Conservation (phyloP, 2,797 vertebrate genomes). For the Etheostoma nigrum region DNA sequence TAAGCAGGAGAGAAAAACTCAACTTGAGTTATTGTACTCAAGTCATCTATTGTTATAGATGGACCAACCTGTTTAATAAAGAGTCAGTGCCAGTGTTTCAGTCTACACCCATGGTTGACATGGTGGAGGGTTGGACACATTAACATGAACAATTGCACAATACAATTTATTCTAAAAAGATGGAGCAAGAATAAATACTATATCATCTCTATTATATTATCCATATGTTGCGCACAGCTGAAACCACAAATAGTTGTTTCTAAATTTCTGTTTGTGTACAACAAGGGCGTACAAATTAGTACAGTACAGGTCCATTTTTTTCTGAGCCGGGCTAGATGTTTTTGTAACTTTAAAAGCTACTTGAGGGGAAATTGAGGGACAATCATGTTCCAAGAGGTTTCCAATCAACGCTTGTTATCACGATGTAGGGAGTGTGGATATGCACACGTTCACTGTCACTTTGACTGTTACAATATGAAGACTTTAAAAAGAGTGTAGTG, state of each 20-base stretch:
- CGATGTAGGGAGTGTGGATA: background rate
- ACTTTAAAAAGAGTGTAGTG: conserved; percentile 8
- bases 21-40: too few species aligned
- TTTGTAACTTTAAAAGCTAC: background rate
- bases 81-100: background rate
- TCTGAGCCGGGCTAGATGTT: background rate
- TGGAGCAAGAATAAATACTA: background rate
- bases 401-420: background rate
- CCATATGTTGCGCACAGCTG: too few species aligned
- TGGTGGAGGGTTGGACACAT: background rate
- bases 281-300: background rate
- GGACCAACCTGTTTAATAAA: background rate
- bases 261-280: background rate
- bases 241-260: background rate
- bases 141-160: conserved; percentile 1
- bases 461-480: background rate
- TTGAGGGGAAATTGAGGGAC: background rate
- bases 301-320: background rate
- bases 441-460: conserved; percentile 2
- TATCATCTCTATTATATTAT: background rate
- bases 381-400: conserved; percentile 5
- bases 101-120: background rate
- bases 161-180: background rate
- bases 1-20: too few species aligned
- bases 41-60: too few species aligned